phyloP scores from a whole-genome alignment of 2,888 invertebrate species.

The Oxyscelio sp. region DNA sequence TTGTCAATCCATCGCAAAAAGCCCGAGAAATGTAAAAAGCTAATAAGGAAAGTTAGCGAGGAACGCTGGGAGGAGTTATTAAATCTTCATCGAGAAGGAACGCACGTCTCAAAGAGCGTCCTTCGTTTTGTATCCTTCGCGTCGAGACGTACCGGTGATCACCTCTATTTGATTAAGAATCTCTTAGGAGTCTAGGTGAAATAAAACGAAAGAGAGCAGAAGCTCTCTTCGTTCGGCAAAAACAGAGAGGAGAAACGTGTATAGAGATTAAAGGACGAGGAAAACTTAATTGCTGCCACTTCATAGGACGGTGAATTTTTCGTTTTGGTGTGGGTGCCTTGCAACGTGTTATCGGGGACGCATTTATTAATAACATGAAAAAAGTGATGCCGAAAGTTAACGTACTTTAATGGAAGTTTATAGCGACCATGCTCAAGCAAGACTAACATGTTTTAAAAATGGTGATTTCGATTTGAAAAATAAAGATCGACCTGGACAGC shows the following conservation, averaged over 20 bases:
- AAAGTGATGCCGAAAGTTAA: too few species aligned
- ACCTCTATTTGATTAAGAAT: constrained; percentile 71
- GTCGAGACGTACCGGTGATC: constrained; percentile 61
- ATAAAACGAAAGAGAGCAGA: constrained; percentile 16
- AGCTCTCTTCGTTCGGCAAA: neutral
- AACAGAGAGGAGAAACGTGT: constrained; percentile 20
- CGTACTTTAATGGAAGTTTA: too few species aligned
- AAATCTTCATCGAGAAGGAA: constrained; percentile 64
- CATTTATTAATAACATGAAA: too few species aligned
- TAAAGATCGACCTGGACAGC: too few species aligned
- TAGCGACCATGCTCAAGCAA: too few species aligned
- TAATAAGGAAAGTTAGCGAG: constrained; percentile 51
- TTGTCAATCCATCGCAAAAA: constrained; percentile 7
- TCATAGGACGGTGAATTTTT: constrained; percentile 30
- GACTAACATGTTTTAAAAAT: too few species aligned
- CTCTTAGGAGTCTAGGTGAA: constrained; percentile 44
- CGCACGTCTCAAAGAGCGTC: constrained; percentile 62
- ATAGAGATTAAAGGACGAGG: constrained; percentile 52
- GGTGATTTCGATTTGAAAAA: too few species aligned
- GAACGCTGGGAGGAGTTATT: constrained; percentile 45
- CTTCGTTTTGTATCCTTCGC: constrained; percentile 54
- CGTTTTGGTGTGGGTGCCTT: constrained; percentile 1
- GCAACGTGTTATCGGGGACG: too few species aligned
- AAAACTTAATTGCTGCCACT: constrained; percentile 45
- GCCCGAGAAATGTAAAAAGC: constrained; percentile 41